Evolutionary conservation across 2,888 invertebrate species (phyloP).

Genomic region (Prosopocoilus inquinatus): DNA sequence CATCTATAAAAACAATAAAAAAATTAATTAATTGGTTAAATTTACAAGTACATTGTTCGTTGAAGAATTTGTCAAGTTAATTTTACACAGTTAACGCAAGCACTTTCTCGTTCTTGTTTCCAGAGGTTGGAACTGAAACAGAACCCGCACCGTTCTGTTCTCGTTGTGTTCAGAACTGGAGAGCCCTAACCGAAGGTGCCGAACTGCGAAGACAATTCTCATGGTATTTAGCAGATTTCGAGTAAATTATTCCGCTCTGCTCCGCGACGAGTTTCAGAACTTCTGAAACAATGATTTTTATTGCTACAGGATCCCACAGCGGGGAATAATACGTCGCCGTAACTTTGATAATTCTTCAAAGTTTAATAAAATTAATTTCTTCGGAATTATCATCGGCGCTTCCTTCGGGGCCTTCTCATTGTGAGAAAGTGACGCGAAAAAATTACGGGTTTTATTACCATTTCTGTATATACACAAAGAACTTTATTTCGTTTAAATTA

Average conservation of each 20-base stretch:
- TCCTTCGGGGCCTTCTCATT: background rate
- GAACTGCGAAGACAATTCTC: conserved; percentile 42
- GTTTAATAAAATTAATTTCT: conserved; percentile 4
- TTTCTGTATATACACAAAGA: no score
- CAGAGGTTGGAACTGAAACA: no score
- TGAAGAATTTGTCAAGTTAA: no score
- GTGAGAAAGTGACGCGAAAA: background rate
- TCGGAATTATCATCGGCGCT: background rate
- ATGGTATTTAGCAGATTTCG: conserved; percentile 45
- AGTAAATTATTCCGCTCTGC: conserved; percentile 41
- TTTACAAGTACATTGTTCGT: no score
- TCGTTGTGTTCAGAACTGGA: conserved; percentile 1
- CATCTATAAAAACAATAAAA: no score
- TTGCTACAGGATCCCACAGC: conserved; percentile 36
- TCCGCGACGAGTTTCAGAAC: conserved; percentile 35
- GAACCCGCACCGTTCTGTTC: no score
- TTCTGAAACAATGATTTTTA: conserved; percentile 46
- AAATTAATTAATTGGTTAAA: no score
- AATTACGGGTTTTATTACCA: no score
- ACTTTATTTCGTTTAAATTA: no score
- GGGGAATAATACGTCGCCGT: conserved; percentile 6
- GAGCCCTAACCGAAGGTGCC: conserved; percentile 31
- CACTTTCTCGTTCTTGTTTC: no score
- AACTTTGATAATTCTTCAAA: conserved; percentile 10
- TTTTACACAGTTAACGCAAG: no score